These are phyloP conservation scores for Mactromeris polynyma DNA, from an alignment of 2,888 invertebrate genomes.

Conservation along the genomic window DNA sequence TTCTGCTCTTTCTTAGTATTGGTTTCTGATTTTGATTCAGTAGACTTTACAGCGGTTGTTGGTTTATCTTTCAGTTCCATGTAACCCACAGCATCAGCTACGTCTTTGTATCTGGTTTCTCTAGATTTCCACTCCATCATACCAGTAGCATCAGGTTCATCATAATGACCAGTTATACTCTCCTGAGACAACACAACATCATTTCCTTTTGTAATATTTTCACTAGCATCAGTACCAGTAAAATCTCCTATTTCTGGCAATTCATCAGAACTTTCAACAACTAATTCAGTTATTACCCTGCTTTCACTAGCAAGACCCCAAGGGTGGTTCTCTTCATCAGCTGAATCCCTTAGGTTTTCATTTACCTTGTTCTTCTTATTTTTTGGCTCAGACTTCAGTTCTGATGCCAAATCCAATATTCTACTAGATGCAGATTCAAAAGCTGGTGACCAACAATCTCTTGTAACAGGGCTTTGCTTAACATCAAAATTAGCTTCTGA, in stretches of 20 bases:
- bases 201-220: not conserved
- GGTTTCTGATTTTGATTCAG: not conserved
- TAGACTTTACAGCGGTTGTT: not conserved
- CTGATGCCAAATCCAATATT: constrained; percentile 63
- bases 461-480: not conserved
- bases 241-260: constrained; percentile 43
- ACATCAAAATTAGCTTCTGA: constrained; percentile 28
- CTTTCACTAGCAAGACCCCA: constrained; percentile 59
- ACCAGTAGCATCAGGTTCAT: constrained; percentile 18
- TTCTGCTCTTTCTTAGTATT: not conserved
- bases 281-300: constrained; percentile 39
- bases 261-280: constrained; percentile 13
- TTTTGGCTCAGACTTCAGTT: constrained; percentile 62
- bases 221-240: not conserved
- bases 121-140: not conserved
- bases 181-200: not conserved
- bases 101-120: not conserved
- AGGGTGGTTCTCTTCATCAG: constrained; percentile 47
- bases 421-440: constrained; percentile 67
- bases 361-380: constrained; percentile 49
- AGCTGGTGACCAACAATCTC: constrained; percentile 60
- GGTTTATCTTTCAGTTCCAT: constrained; percentile 56
- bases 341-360: constrained; percentile 22
- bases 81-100: constrained; percentile 41
- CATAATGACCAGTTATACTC: not conserved